Evolutionary conservation across 2,888 invertebrate genomes (phyloP).

Genomic region (Smittia sp.): DNA sequence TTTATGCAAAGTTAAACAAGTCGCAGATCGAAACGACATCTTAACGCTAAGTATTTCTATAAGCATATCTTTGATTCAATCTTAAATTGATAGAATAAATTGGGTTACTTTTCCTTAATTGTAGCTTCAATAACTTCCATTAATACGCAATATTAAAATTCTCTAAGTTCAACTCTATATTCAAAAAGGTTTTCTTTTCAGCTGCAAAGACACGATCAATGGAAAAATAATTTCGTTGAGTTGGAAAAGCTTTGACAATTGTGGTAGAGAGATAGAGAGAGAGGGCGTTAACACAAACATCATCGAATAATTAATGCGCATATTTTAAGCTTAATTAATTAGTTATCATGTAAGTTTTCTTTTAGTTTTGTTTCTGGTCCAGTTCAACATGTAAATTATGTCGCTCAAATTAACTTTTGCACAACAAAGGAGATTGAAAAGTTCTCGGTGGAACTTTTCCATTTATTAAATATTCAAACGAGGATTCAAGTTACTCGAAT

Average conservation of each 20-base stretch:
- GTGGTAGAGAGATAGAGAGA: neutral
- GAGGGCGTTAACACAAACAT: neutral
- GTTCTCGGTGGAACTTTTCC: neutral
- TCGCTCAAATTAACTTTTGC: neutral
- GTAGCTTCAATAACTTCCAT: neutral
- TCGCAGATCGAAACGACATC: neutral
- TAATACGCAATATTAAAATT: slow-evolving; percentile 9
- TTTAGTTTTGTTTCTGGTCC: neutral
- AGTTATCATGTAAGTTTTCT: neutral
- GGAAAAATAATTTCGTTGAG: neutral
- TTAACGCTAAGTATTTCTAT: neutral
- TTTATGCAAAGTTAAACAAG: neutral
- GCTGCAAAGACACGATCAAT: neutral
- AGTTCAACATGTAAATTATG: slow-evolving; percentile 14
- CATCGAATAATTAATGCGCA: neutral
- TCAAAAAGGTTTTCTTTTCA: neutral
- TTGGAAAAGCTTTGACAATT: neutral
- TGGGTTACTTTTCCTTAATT: slow-evolving; percentile 23
- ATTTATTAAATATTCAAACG: neutral
- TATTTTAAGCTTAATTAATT: slow-evolving; percentile 21
- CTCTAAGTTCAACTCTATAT: neutral
- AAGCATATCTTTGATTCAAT: neutral
- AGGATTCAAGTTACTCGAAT: neutral
- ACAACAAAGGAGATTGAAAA: neutral
- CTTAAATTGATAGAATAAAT: slow-evolving; percentile 37